A percentile compares a stretch with the other conserved stretches of the same genome.
Evolutionary conservation across 2,797 vertebrate genomes (phyloP).

Genomic region (Zalophus californianus): DNA sequence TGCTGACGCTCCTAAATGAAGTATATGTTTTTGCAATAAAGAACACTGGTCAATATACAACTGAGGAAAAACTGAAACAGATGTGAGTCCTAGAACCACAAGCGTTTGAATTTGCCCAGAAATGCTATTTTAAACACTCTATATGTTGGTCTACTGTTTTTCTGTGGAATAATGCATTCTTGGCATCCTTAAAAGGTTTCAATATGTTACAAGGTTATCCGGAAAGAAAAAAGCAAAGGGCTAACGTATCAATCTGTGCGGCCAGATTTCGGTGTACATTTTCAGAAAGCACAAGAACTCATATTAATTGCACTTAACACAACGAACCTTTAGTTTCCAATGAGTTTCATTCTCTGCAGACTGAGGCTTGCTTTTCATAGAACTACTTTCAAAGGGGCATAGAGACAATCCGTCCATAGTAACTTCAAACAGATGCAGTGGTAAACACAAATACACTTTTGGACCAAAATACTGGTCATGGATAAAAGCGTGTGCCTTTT

Average conservation of each 20-base stretch:
- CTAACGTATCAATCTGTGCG: conserved; percentile 70
- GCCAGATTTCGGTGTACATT: conserved; percentile 35
- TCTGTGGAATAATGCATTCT: conserved; percentile 89
- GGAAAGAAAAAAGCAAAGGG: neutral
- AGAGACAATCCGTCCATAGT: neutral
- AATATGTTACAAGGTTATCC: conserved; percentile 88
- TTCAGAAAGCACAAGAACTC: conserved; percentile 68
- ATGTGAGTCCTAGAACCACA: conserved; percentile 90
- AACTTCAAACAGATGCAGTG: neutral
- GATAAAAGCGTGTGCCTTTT: neutral
- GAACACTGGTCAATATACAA: conserved; percentile 92
- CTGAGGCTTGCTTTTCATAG: conserved; percentile 45
- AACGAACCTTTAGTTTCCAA: conserved; percentile 61
- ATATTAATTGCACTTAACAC: conserved; percentile 72
- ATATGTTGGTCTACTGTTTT: conserved; percentile 89
- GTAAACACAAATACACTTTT: conserved; percentile 49
- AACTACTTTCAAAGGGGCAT: conserved; percentile 33
- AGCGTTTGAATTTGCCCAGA: conserved; percentile 89
- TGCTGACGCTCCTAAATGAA: conserved; percentile 88
- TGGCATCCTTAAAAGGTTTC: conserved; percentile 87
- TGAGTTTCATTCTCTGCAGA: conserved; percentile 61
- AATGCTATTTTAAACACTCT: conserved; percentile 91
- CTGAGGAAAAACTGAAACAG: conserved; percentile 90
- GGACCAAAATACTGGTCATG: neutral
- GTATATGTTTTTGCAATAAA: conserved; percentile 90